Evolutionary conservation across 2,113 vertebrate genomes (phyloP).

Genomic region (Nothoprocta pentlandii): DNA sequence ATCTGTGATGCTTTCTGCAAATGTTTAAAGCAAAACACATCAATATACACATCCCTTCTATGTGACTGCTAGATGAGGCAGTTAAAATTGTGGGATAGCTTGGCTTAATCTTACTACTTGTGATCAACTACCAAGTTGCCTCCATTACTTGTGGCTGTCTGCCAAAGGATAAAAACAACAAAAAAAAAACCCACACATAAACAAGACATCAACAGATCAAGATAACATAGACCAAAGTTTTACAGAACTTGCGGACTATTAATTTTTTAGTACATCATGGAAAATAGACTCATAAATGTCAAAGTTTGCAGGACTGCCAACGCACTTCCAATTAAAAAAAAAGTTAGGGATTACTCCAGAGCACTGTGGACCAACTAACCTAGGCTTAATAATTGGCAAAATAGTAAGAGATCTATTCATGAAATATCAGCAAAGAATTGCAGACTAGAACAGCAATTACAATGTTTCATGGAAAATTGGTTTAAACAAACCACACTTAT

Average conservation of each 20-base stretch:
- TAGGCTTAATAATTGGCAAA: constrained; percentile 21
- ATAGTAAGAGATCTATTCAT: constrained; percentile 16
- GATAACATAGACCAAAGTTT: constrained; percentile 1
- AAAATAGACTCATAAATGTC: not conserved
- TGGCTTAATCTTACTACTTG: not conserved
- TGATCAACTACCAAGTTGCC: not conserved
- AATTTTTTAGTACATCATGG: not conserved
- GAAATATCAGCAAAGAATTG: constrained; percentile 13
- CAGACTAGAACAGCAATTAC: not conserved
- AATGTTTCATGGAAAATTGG: not conserved
- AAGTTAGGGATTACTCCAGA: not conserved
- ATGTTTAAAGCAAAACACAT: too few relatives aligned
- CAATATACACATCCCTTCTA: not conserved
- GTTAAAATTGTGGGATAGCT: not conserved
- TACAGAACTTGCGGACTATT: not conserved
- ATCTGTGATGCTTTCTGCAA: not conserved
- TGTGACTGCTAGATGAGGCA: not conserved
- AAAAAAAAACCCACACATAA: not conserved
- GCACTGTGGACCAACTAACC: not conserved
- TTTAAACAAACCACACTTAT: constrained; percentile 47
- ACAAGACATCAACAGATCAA: not conserved
- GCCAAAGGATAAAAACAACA: not conserved
- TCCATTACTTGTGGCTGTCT: not conserved
- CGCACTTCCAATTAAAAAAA: not conserved
- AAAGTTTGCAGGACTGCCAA: not conserved